A percentile compares a stretch with the other conserved stretches of the same genome.
phyloP scores from a whole-genome alignment of 2,888 invertebrate species.

The Choristoneura rosaceana region DNA sequence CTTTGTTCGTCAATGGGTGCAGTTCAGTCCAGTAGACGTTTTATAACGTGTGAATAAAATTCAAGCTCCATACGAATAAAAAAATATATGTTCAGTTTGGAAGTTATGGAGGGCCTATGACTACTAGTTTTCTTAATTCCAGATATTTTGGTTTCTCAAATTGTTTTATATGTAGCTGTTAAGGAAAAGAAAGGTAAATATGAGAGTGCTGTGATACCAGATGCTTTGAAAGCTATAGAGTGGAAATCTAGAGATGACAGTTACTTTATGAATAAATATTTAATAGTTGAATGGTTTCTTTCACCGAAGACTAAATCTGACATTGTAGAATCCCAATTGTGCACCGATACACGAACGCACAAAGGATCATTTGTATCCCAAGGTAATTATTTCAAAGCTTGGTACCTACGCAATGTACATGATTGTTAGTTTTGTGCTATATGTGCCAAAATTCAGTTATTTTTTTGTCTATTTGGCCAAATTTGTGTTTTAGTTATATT shows the following conservation, averaged over 20 bases:
- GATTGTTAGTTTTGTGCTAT: conserved; percentile 33
- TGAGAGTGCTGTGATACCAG: conserved; percentile 80
- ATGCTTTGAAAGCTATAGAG: conserved; percentile 64
- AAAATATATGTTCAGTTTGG: not conserved
- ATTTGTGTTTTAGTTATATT: conserved; percentile 51
- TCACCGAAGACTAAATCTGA: not conserved
- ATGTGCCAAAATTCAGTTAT: conserved; percentile 57
- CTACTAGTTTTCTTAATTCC: conserved; percentile 1
- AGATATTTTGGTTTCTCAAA: conserved; percentile 1
- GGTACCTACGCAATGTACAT: conserved; percentile 2
- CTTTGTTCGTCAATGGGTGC: not conserved
- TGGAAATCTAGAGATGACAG: conserved; percentile 55
- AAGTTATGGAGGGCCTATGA: not conserved
- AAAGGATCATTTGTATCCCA: conserved; percentile 21
- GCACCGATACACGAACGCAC: conserved; percentile 37
- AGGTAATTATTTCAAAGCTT: conserved; percentile 13
- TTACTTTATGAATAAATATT: conserved; percentile 45
- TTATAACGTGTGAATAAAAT: not conserved
- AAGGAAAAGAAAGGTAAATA: conserved; percentile 64
- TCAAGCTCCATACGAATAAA: not conserved
- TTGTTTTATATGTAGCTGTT: conserved; percentile 48
- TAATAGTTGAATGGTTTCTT: conserved; percentile 36
- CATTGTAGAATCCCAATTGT: conserved; percentile 2
- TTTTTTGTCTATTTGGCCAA: conserved; percentile 48
- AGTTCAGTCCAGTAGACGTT: not conserved